Conservation (phyloP, 1,140 invertebrate species). For the Drosophila ogumai region DNA sequence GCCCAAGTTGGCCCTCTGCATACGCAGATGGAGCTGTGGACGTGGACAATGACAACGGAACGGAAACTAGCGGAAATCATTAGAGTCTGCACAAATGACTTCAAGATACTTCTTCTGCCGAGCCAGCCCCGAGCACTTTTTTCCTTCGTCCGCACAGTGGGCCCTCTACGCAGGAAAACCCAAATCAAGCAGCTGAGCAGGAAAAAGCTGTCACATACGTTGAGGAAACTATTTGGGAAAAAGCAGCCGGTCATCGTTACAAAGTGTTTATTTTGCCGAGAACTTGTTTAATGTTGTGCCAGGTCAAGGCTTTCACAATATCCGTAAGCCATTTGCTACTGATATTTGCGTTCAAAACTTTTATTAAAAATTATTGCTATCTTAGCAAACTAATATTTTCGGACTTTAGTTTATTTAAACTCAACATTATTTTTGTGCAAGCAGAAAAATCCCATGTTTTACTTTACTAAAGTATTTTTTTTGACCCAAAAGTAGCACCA, state of each 20-base stretch:
- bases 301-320: conserved; percentile 15
- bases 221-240: conserved; percentile 10
- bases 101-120: conserved; percentile 63
- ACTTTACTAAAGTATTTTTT: neutral
- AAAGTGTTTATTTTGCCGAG: conserved; percentile 5
- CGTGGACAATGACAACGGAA: conserved; percentile 59
- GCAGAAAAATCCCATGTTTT: neutral
- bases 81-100: conserved; percentile 81
- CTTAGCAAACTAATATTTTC: neutral
- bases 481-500: neutral
- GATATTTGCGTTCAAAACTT: neutral
- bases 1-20: conserved; percentile 34
- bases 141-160: conserved; percentile 30
- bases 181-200: conserved; percentile 30
- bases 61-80: conserved; percentile 82
- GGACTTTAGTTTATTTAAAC: too few species aligned
- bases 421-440: neutral
- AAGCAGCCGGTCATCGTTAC: conserved; percentile 23
- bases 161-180: conserved; percentile 16
- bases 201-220: conserved; percentile 9
- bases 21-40: conserved; percentile 21
- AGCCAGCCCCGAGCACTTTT: conserved; percentile 52
- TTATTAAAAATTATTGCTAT: neutral
- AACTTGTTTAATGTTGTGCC: neutral
- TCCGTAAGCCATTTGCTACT: neutral